phyloP scores from a whole-genome alignment of 2,113 vertebrate genomes.

The Chamaetylas fuelleborni region DNA sequence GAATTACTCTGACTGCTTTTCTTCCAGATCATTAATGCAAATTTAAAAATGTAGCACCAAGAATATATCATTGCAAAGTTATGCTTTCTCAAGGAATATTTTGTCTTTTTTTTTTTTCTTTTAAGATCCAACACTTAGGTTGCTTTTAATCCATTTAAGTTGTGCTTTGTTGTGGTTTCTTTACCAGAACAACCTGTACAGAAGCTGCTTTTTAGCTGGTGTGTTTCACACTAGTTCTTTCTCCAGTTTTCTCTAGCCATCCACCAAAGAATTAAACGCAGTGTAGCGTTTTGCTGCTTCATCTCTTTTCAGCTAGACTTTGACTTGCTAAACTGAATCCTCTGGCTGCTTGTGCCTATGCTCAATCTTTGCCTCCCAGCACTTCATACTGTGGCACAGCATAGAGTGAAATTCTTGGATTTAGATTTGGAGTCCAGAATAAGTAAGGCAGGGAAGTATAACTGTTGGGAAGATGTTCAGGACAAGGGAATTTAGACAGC shows the following conservation, averaged over 20 bases:
- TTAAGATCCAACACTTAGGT: background rate
- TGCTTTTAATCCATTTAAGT: background rate
- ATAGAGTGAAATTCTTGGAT: background rate
- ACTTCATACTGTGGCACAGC: background rate
- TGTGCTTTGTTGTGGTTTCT: background rate
- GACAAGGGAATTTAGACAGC: background rate
- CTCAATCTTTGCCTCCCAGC: background rate
- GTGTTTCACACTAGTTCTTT: background rate
- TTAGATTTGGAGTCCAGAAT: background rate
- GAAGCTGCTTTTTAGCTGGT: background rate
- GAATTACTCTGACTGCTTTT: background rate
- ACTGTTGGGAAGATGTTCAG: background rate
- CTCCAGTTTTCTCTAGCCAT: background rate
- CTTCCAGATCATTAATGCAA: slow-evolving; percentile 6
- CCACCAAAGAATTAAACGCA: background rate
- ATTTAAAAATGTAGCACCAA: background rate
- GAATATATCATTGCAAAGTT: background rate
- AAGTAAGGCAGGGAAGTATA: background rate
- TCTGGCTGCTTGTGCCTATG: background rate
- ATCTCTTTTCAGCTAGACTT: background rate
- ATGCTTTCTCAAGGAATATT: background rate
- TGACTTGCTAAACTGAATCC: background rate
- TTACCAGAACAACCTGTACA: background rate
- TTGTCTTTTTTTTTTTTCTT: background rate
- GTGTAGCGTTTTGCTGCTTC: background rate